Evolutionary conservation across 2,797 vertebrate genomes (phyloP), one percentile per base, ranked within the genome.

Genomic region (Dallia pectoralis): DNA sequence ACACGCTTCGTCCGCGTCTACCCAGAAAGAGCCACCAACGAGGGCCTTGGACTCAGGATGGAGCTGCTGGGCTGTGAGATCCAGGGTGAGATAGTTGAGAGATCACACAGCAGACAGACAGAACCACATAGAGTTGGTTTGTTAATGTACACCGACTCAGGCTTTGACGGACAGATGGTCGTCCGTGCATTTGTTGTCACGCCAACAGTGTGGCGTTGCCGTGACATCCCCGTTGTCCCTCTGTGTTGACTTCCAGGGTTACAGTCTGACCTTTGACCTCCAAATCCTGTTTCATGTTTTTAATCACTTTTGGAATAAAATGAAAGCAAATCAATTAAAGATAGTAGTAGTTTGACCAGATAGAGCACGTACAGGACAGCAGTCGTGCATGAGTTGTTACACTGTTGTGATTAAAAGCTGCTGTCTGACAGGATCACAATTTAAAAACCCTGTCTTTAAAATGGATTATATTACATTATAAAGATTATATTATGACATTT

Each of bases 41-140:
- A 91, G 3, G 98, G 98, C 1, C 92, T 98, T 78, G 97, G 98
- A 48, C 90, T 99, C 44, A 85, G 97, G 18, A 92, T 99, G 77
- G 98, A 99, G 86, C 92, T 99, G 49, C 90, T 99, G 73, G 98
- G 98, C 88, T 99, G 98, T 77, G 96, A 98, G 85, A 90, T 96
- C 0, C 93, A 97, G 95, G 96, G 98, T 99, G 30, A 70, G 53
- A 4, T 59, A 59, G 22, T 3, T 11, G n/a, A 59, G 22, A 22
- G n/a, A 56, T 56, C 53, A 22, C 53, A 25, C 53, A 9, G 22
- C 53, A 56, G n/a, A n/a, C 49, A 18, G 18, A 25, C 53, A 59
- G n/a, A 27, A 59, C 25, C 53, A 27, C 53, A 16, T 8, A 7
- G n/a, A 53, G 14, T 44, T 12, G 12, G 3, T 44, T 44, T 44